phyloP scores from a whole-genome alignment of 2,113 vertebrate genomes.

The Piprites chloris region DNA sequence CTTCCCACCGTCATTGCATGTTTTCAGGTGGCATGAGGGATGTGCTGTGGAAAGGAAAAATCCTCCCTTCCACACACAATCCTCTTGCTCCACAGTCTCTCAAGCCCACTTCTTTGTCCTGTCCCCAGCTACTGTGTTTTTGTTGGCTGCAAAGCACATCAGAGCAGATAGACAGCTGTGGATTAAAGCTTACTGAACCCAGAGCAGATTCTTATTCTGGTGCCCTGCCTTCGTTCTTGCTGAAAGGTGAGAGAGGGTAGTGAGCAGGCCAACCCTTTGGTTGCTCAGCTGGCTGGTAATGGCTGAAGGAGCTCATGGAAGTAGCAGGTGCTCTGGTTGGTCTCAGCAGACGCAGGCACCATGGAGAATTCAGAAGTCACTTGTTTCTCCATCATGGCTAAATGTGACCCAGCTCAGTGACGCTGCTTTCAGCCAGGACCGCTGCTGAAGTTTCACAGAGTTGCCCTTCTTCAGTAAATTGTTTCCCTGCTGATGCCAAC shows the following conservation, averaged over 20 bases:
- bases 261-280: background rate
- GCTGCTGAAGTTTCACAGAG: rapidly evolving
- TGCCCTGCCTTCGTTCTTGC: background rate
- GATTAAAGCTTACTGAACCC: background rate
- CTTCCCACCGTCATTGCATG: background rate
- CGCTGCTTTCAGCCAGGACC: background rate
- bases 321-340: background rate
- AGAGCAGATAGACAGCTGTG: background rate
- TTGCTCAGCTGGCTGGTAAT: background rate
- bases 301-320: background rate
- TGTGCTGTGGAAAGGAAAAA: background rate
- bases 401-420: background rate
- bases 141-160: background rate
- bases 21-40: background rate
- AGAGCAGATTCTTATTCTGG: rapidly evolving
- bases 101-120: background rate
- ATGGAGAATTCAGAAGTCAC: background rate
- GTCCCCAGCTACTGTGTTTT: background rate
- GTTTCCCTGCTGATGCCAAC: background rate
- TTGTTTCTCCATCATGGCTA: background rate
- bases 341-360: background rate
- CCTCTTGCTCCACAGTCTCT: background rate
- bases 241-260: background rate
- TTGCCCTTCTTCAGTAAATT: background rate
- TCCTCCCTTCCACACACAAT: background rate